These are phyloP conservation scores for Scomberomorus guttatus DNA, from an alignment of 2,797 vertebrate genomes.

Conservation along the genomic window DNA sequence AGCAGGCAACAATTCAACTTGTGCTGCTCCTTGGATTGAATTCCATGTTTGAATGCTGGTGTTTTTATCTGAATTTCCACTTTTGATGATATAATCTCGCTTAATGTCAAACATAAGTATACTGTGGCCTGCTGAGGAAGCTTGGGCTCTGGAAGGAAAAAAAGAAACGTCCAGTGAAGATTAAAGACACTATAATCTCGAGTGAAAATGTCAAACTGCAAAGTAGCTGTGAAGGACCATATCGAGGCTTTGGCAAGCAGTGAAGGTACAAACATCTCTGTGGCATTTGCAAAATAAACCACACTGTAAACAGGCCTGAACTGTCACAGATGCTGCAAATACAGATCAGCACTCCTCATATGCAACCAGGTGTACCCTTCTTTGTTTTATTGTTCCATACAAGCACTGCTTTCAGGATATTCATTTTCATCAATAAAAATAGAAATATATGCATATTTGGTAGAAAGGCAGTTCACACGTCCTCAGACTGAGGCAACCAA, in stretches of 20 bases:
- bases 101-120: constrained; percentile 27
- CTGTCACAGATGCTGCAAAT: constrained; percentile 16
- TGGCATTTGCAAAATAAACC: constrained; percentile 12
- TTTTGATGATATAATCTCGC: constrained; percentile 6
- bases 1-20: too few species aligned
- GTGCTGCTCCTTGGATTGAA: constrained; percentile 8
- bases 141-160: neutral
- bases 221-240: constrained; percentile 20
- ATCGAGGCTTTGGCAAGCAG: constrained; percentile 13
- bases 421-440: constrained; percentile 38
- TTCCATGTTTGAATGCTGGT: neutral
- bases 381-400: constrained; percentile 35
- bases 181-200: constrained; percentile 22
- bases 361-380: neutral
- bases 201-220: constrained; percentile 41
- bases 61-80: neutral
- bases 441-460: constrained; percentile 26
- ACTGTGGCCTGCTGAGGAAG: neutral
- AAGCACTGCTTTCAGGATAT: constrained; percentile 56
- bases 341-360: constrained; percentile 19
- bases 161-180: constrained; percentile 8
- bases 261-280: constrained; percentile 38
- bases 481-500: constrained; percentile 31
- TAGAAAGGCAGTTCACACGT: constrained; percentile 33
- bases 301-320: constrained; percentile 17